Percentiles rank a stretch among this genome's conserved stretches.
Evolutionary conservation across 1,140 invertebrate genomes (phyloP).

Genomic region (Amphibalanus amphitrite): DNA sequence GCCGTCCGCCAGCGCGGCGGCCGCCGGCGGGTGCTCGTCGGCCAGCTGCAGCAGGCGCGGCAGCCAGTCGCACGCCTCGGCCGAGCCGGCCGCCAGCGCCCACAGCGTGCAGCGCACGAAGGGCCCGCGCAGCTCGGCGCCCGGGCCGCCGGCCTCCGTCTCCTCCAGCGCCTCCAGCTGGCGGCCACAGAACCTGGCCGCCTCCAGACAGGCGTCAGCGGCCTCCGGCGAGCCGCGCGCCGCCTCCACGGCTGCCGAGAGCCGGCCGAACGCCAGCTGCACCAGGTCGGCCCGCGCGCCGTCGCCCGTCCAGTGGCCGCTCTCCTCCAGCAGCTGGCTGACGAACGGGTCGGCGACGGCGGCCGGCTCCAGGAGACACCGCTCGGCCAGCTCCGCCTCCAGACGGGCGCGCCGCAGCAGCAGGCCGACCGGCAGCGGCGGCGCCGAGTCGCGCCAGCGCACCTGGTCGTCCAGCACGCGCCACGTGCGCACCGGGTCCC

Average conservation of each 20-base stretch:
- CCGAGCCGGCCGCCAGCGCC: slow-evolving; percentile 38
- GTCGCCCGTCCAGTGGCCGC: no score
- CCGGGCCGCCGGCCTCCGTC: not conserved
- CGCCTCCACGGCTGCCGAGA: not conserved
- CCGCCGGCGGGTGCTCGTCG: slow-evolving; percentile 27
- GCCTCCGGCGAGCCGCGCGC: no score
- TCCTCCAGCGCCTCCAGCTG: not conserved
- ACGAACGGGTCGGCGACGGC: no score
- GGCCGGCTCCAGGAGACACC: no score
- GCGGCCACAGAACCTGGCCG: not conserved
- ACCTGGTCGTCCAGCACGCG: not conserved
- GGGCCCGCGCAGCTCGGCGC: slow-evolving; percentile 8
- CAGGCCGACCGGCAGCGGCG: not conserved
- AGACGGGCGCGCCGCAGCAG: not conserved
- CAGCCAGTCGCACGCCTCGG: slow-evolving; percentile 43
- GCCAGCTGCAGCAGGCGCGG: slow-evolving; percentile 41
- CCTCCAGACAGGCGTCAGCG: not conserved
- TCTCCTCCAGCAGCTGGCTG: no score
- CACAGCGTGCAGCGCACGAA: slow-evolving; percentile 27
- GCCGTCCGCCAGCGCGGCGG: slow-evolving; percentile 27
- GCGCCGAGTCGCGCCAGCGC: not conserved
- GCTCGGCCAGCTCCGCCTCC: not conserved
- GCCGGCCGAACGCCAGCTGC: not conserved
- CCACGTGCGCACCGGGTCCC: not conserved
- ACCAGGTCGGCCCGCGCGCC: not conserved